Percentiles rank a stretch among this genome's conserved stretches.
These are phyloP conservation scores for Procambarus clarkii DNA, from an alignment of 1,140 invertebrate genomes.

Conservation along the genomic window DNA sequence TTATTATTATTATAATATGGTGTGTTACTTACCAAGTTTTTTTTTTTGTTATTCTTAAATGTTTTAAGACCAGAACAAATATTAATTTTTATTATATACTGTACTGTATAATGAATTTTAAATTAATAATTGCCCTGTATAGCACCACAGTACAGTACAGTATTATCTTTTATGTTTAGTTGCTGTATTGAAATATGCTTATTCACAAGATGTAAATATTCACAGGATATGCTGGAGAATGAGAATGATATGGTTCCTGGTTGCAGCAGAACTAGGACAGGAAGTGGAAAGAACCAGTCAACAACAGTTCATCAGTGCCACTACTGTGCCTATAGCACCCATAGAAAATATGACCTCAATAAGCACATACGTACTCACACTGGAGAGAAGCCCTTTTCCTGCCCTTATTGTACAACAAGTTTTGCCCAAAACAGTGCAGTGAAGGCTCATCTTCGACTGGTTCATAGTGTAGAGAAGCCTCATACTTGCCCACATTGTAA, in stretches of 20 bases:
- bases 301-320: slow-evolving; percentile 6
- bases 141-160: not conserved
- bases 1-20: too few relatives aligned
- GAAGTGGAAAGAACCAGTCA: not conserved
- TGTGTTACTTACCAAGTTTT: too few relatives aligned
- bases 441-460: not conserved
- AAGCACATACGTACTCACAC: slow-evolving; percentile 4
- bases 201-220: not conserved
- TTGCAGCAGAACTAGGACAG: not conserved
- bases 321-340: not conserved
- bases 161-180: not conserved
- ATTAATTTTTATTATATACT: not conserved
- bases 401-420: not conserved
- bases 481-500: not conserved
- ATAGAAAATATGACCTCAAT: slow-evolving; percentile 10
- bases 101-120: not conserved
- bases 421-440: not conserved
- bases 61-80: not conserved
- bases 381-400: not conserved
- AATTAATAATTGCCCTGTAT: not conserved
- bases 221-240: slow-evolving; percentile 10
- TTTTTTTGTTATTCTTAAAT: too few relatives aligned
- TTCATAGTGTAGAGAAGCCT: not conserved
- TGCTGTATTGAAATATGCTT: not conserved
- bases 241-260: not conserved